Conservation (phyloP, 2,888 invertebrate species). For the Drosophila pseudotalamancana region DNA sequence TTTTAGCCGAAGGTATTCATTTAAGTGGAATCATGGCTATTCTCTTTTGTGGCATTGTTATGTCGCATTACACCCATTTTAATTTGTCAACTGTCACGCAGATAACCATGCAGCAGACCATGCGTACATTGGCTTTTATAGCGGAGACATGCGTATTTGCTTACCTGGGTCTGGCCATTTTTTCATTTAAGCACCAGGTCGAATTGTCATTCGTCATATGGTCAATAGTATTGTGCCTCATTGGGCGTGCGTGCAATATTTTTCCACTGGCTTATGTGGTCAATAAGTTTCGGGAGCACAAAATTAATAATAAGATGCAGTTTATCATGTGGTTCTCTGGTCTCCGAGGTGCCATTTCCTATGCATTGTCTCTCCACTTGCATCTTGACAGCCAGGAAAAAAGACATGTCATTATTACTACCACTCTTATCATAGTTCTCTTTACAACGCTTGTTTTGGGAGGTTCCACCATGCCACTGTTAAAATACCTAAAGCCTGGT, state of each 20-base stretch:
- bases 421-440: constrained; percentile 98
- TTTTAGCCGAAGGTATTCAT: constrained; percentile 97
- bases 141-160: constrained; percentile 99
- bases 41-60: constrained; percentile 98
- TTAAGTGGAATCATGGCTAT: constrained; percentile 99
- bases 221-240: constrained; percentile 95
- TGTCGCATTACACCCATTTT: constrained; percentile 99
- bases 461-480: constrained; percentile 98
- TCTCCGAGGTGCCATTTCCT: constrained; percentile 98
- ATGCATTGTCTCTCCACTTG: constrained; percentile 97
- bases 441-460: constrained; percentile 98
- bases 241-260: constrained; percentile 98
- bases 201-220: constrained; percentile 96
- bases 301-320: constrained; percentile 99
- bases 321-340: constrained; percentile 99
- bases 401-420: constrained; percentile 97
- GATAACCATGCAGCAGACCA: constrained; percentile 99
- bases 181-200: constrained; percentile 96
- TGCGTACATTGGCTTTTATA: constrained; percentile 97
- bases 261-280: constrained; percentile 97
- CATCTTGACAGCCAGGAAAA: constrained; percentile 95
- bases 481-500: constrained; percentile 92
- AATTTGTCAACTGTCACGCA: constrained; percentile 99
- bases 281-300: constrained; percentile 98
- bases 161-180: constrained; percentile 90